Evolutionary conservation across 2,888 invertebrate genomes (phyloP), one percentile per base, ranked within the genome.

Genomic region (Theretra japonica): DNA sequence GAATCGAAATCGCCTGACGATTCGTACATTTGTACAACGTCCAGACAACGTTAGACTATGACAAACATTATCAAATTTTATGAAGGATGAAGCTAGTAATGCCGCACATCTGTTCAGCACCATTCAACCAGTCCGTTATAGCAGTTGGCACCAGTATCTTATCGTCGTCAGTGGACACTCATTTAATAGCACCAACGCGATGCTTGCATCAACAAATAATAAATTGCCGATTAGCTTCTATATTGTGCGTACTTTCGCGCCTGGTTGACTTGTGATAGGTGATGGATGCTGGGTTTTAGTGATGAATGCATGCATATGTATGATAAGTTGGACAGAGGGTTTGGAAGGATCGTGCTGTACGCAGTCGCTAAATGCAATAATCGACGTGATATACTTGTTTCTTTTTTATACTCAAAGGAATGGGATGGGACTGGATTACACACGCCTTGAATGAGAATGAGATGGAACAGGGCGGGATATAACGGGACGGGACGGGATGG

Each of bases 81-180:
- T 65, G 65, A 41, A 48, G 17, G 17, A 65, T 65, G 23, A 48
- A 23, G 6, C 23, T 23, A 65, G 8, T 65, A 48, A 65, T 65
- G 65, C 4, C 41, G 8, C 17, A 17, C 65, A 65, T 65, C 65
- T 65, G 65, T 65, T 48, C 65, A 17, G 17, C 1, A 4, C 7
- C 48, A 23, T 23, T 65, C 65, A 48, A 23, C 65, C 65, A 23
- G 8, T 17, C 17, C 48, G 65, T 65, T 33, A 65, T 48, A 23
- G 65, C 65, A 41, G 65, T 65, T 65, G 65, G 65, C 65, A 65
- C 23, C 23, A 7, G 6, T 21, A n/a, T 30, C n/a, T 28, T 60
- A 33, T 33, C 23, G 65, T 41, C 5, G 23, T 53, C 53, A n/a
- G 19, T 53, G 53, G 19, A 53, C 25, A 23, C 41, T 6, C 17